Evolutionary conservation across 2,888 invertebrate genomes (phyloP), one percentile per base, ranked within the genome.

Genomic region (Teleiodes luculella): DNA sequence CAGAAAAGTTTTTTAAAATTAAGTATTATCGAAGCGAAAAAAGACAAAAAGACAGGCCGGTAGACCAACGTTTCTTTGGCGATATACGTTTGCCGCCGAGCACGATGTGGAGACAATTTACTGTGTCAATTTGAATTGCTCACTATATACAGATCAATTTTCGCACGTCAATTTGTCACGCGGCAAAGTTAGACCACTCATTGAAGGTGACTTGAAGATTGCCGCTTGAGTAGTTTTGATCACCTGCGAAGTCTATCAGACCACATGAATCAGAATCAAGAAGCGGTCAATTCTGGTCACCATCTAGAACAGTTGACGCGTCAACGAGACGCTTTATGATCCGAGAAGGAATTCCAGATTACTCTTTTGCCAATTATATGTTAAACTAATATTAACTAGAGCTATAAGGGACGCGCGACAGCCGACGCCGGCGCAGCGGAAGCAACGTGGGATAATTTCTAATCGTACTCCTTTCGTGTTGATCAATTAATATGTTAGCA

Each of bases 381-480:
- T 14, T 41, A 41, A 43, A 49, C 45, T 60, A 61, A 55, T 53
- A 49, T 57, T 61, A 59, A 54, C 55, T 61, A 60, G 62, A 59
- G 56, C 54, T 52, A 49, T 63, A 61, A 57, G 63, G 59, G 59
- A 53, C 52, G 58, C 59, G 56, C 51, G 55, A 53, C 54, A 53
- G 45, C 57, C 61, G 65, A 52, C 58, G 62, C 62, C 52, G 58
- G 60, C 58, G 53, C 52, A 48, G 54, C 58, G 56, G 58, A 58
- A 64, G 53, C 53, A 24, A 57, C 74, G 76, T 67, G 76, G 71
- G 67, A 67, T 85, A 84, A 85, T 85, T 82, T 83, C 80, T 77
- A 76, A 75, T 85, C 85, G 87, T 85, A 86, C 88, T 88, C 87
- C 86, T 86, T 76, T 69, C 87, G 86, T 83, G 81, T 88, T 88